Evolutionary conservation across 2,797 vertebrate species (phyloP).

Genomic region (Cheirogaleus major): DNA sequence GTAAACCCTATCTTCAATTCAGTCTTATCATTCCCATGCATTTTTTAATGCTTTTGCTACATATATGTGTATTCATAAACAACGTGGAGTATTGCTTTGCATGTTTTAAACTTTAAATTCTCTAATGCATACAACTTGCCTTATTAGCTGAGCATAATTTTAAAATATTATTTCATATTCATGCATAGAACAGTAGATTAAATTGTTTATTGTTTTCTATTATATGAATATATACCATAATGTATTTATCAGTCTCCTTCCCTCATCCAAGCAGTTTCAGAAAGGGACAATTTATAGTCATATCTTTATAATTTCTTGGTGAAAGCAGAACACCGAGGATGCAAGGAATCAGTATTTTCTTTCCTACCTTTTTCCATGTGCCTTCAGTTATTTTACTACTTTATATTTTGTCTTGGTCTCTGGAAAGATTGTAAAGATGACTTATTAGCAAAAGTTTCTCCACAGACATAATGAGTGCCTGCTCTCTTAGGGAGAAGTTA

Average conservation of each 20-base stretch:
- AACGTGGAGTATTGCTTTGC: not conserved
- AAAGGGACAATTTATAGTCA: constrained; percentile 31
- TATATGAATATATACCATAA: not conserved
- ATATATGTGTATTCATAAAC: not conserved
- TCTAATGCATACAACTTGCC: not conserved
- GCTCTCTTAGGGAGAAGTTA: not conserved
- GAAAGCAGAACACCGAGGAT: constrained; percentile 1
- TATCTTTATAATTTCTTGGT: not conserved
- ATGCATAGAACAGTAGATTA: constrained; percentile 19
- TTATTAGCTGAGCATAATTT: constrained; percentile 28
- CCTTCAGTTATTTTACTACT: constrained; percentile 1
- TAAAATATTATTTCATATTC: constrained; percentile 40
- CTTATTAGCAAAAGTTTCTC: constrained; percentile 26
- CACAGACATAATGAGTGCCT: not conserved
- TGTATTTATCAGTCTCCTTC: constrained; percentile 9
- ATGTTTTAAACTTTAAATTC: constrained; percentile 2
- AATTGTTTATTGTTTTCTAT: constrained; percentile 23
- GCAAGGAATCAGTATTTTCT: constrained; percentile 6
- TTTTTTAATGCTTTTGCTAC: constrained; percentile 42
- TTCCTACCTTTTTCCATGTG: not conserved
- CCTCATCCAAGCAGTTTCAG: not conserved
- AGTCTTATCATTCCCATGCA: not conserved
- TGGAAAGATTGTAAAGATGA: constrained; percentile 35
- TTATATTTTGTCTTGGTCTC: not conserved
- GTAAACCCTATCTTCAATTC: constrained; percentile 33